Evolutionary conservation across 1,140 invertebrate genomes (phyloP).

Genomic region (Vollenhovia emeryi): DNA sequence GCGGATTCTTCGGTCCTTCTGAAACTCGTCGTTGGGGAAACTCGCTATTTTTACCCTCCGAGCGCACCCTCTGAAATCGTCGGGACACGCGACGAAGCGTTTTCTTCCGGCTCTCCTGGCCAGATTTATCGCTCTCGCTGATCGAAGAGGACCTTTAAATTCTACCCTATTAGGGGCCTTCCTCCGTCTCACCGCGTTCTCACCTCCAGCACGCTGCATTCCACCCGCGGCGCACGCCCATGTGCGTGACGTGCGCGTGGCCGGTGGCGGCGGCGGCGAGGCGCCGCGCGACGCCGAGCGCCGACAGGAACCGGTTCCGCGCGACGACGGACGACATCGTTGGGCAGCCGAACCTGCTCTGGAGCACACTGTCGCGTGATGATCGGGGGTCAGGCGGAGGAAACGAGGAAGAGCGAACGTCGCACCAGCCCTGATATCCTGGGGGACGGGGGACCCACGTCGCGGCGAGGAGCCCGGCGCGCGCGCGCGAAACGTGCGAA

Average conservation of each 20-base stretch:
- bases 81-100: background rate
- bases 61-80: background rate
- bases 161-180: background rate
- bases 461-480: background rate
- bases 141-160: background rate
- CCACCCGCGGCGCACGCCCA: background rate
- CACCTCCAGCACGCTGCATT: conserved; percentile 19
- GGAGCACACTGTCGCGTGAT: too few relatives aligned
- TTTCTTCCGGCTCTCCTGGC: background rate
- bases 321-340: conserved; percentile 11
- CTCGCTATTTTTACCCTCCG: background rate
- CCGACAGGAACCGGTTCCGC: conserved; percentile 8
- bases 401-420: too few relatives aligned
- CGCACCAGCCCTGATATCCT: too few relatives aligned
- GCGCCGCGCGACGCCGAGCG: conserved; percentile 10
- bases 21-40: background rate
- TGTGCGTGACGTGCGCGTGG: background rate
- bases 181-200: too few relatives aligned
- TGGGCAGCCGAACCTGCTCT: too few relatives aligned
- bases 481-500: background rate
- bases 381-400: too few relatives aligned
- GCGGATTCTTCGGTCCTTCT: background rate
- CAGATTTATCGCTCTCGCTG: background rate
- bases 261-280: background rate
- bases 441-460: background rate